phyloP scores from a whole-genome alignment of 2,797 vertebrate genomes.

The Aythya fuligula region DNA sequence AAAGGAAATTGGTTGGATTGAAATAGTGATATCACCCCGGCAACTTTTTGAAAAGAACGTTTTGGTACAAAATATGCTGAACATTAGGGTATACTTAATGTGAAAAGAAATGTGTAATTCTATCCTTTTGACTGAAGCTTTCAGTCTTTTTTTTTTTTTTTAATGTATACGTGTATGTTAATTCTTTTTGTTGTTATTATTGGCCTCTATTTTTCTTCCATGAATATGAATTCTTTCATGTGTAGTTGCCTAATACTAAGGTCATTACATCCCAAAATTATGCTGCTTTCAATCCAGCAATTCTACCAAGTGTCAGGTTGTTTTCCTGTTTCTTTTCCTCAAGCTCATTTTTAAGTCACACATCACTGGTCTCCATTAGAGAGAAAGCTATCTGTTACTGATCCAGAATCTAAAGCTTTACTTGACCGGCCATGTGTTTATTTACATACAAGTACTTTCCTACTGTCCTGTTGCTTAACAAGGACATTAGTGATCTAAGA shows the following conservation, averaged over 20 bases:
- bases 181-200: not conserved
- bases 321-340: not conserved
- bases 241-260: not conserved
- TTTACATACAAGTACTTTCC: not conserved
- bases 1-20: conserved; percentile 39
- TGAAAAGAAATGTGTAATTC: not conserved
- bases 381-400: not conserved
- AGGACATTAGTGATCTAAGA: not conserved
- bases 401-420: not conserved
- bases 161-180: accelerated
- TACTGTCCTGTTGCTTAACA: not conserved
- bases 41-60: conserved; percentile 16
- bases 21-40: conserved; percentile 2
- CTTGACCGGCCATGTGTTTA: not conserved
- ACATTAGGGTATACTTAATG: not conserved
- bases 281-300: not conserved
- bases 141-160: not conserved
- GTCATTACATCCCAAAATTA: not conserved
- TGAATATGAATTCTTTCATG: not conserved
- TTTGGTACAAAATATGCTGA: conserved; percentile 29
- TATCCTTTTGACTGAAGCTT: not conserved
- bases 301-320: not conserved
- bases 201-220: not conserved
- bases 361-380: not conserved
- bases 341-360: not conserved